A percentile compares a stretch with the other conserved stretches of the same genome.
Conservation (phyloP, 2,113 vertebrate species). For the Ammodytes dubius region DNA sequence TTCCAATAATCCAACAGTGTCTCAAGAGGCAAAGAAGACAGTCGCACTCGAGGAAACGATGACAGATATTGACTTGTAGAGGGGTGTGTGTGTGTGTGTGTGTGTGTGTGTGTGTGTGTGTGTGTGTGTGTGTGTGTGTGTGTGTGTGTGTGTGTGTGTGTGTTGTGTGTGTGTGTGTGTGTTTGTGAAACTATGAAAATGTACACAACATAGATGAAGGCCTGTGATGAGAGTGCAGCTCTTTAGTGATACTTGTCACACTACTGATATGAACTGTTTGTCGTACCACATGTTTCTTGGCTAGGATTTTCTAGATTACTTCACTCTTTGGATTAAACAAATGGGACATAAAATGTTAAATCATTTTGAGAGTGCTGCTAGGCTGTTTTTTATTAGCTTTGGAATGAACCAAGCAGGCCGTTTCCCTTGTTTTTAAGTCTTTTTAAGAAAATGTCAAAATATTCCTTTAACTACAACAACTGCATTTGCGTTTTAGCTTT, state of each 20-base stretch:
- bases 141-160: background rate
- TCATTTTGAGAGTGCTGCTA: background rate
- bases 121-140: background rate
- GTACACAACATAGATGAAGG: background rate
- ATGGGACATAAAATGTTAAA: background rate
- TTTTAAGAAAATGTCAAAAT: background rate
- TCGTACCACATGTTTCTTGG: background rate
- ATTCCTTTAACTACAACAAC: conserved; percentile 6
- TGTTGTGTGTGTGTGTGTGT: background rate
- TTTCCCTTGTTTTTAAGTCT: background rate
- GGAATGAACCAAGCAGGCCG: background rate
- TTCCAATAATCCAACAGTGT: conserved; percentile 53
- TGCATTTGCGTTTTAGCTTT: background rate
- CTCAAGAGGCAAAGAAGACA: conserved; percentile 23
- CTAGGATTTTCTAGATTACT: no score
- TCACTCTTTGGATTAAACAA: no score
- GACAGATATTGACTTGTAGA: conserved; percentile 22
- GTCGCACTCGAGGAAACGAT: conserved; percentile 12
- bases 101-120: background rate
- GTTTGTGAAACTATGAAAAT: background rate
- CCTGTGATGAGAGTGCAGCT: conserved; percentile 4
- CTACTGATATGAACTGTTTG: background rate
- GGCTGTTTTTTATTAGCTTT: background rate
- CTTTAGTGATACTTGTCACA: conserved; percentile 7
- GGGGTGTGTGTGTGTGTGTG: conserved; percentile 10